Evolutionary conservation across 2,888 invertebrate species (phyloP), one percentile per base, ranked within the genome.

Genomic region (Rhamnusium bicolor): DNA sequence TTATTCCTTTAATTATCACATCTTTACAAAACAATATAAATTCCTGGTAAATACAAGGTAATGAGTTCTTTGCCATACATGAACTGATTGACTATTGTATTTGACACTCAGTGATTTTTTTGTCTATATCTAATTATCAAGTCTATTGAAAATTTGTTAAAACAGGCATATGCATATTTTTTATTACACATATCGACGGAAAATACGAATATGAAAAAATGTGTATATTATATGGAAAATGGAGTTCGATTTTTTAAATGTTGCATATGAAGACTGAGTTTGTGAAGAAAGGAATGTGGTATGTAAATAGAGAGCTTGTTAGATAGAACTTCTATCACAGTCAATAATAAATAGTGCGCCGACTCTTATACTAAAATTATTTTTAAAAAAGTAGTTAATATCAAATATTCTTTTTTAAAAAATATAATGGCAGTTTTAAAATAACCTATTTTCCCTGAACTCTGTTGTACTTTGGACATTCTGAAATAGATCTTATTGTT

Each of bases 261-360:
- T 46, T 46, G 19, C n/a, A 58, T 16, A 46, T 24, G 53, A 51
- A 27, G 40, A 40, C 32, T 32, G 32, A 53, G 29, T 46, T 29
- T 46, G 46, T 56, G 56, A 76, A 72, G 73, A 76, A 79, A 78
- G 84, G 84, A 85, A 84, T 84, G 82, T 82, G 79, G 79, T 80
- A 81, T 73, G 77, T 78, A 82, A 72, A 78, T 79, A 85, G 85
- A 85, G 84, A 85, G 83, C 84, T 78, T 80, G 78, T 77, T 78
- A 78, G 78, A 82, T 80, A 82, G 82, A 77, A 73, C 77, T 83
- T 82, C 84, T 84, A 85, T 85, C 85, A 85, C 85, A 85, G 85
- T 83, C 80, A 78, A 74, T 71, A 75, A 68, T 76, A 67, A 76
- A 81, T 72, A 79, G 82, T 83, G 83, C 81, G 82, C 81, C 75